Evolutionary conservation across 2,113 vertebrate genomes (phyloP), one percentile per base, ranked within the genome.

Genomic region (Alexandromys fortis): DNA sequence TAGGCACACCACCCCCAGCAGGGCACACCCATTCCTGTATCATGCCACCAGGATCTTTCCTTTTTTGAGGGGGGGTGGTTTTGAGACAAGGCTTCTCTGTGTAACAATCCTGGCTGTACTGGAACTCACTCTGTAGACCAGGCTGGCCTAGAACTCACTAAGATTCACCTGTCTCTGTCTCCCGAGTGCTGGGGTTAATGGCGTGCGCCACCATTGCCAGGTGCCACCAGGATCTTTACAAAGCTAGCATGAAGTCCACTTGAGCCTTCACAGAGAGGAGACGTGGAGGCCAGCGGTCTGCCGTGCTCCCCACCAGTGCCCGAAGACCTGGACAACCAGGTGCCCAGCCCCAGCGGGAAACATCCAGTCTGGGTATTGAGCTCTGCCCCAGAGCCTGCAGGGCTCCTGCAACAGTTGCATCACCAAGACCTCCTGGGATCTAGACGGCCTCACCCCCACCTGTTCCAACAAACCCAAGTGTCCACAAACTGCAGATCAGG

Each of bases 131-230:
- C 7, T 21, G 58, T 21, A 1, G 19, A 58, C 58, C 58, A 58
- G 58, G 58, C 2, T 58, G 58, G 58, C 58, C 58, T 58, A 19
- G 58, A 58, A 58, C 58, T 58, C 19, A 21, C 58, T 58, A 58
- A 58, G 19, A 58, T 58, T 58, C 58, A 58, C 19, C 58, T 58
- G 58, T 14, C 58, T 7, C 19, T 58, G 58, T 58, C 58, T 58
- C 58, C 58, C 19, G 19, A 21, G 58, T 58, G 58, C 58, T 58
- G 58, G 58, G 55, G 58, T 58, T 21, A 58, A 58, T 7, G 19
- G 58, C 19, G 19, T 21, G 19, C 1, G 19, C 58, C 58, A 21
- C 58, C 6, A 1, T 19, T 58, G 58, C 58, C 0, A 0, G 58
- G 58, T 58, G 58, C 58, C 58, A 58, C 58, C 58, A 58, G 55